Conservation (phyloP, 1,140 invertebrate species). For the Nylanderia fulva region DNA sequence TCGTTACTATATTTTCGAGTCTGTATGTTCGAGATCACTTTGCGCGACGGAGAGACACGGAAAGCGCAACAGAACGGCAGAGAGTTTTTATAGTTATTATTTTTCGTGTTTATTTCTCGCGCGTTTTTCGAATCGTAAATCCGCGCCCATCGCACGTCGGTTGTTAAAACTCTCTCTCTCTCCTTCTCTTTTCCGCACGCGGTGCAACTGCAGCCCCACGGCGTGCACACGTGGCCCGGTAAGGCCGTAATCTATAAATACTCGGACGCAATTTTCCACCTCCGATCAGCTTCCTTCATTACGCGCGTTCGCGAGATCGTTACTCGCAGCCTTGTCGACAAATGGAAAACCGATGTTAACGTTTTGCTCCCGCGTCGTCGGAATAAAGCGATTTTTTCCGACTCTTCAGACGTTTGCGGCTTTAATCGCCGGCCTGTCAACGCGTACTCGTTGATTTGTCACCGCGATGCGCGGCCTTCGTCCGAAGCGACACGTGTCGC, state of each 20-base stretch:
- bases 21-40: constrained; percentile 46
- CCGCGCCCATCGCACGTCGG: constrained; percentile 56
- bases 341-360: constrained; percentile 69
- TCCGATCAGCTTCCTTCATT: constrained; percentile 53
- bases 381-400: constrained; percentile 44
- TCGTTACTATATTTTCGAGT: constrained; percentile 53
- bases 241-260: constrained; percentile 64
- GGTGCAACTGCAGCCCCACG: neutral
- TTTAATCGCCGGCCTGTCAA: constrained; percentile 8
- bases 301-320: constrained; percentile 37
- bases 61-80: constrained; percentile 25
- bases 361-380: constrained; percentile 61
- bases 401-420: constrained; percentile 2
- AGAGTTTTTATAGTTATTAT: constrained; percentile 85
- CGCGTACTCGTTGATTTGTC: neutral
- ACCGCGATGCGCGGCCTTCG: neutral
- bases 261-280: constrained; percentile 51
- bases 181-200: neutral
- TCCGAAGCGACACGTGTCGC: neutral
- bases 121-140: constrained; percentile 81
- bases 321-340: constrained; percentile 50
- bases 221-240: constrained; percentile 50
- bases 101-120: constrained; percentile 80
- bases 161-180: constrained; percentile 48
- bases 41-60: constrained; percentile 35